Base-by-base conservation (phyloP, 2,888 invertebrate species). In the Drosophila rellima region DNA sequence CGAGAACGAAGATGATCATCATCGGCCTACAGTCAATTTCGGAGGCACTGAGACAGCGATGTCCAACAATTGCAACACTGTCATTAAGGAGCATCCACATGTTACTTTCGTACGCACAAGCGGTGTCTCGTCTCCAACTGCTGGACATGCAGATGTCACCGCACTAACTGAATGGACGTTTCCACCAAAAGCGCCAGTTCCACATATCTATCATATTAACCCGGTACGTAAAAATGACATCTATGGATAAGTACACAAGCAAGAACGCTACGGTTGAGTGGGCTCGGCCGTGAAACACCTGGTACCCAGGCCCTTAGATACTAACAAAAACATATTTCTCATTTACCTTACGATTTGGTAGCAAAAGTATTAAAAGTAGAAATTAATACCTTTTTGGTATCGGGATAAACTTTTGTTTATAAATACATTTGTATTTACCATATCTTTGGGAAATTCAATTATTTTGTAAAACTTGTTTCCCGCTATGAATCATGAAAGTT, bases 131-230 rank as follows among this genome's bases (percentile, higher is more conserved):
- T 45, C 64, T 47, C 67, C 70, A 44, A 54, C 42, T 56, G 35
- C 50, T 62, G 72, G 64, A 7, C 74, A 75, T 44, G 35, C 55
- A 35, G 94, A 95, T 74, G 93, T 94, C 33, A 42, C 66, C 26
- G 89, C 72, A 37, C 68, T 59, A 17, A 89, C 81, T 68, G 94
- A 96, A 92, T 97, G 96, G 97, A 96, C 96, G 93, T 96, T 96
- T 93, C 96, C 96, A 91, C 96, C 96, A 89, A 95, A 96, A 93
- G 95, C 95, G 92, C 95, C 95, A 90, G 95, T 95, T 92, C 96
- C 95, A 93, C 96, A 95, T 93, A 90, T 92, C 74, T 91, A 95
- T 94, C 94, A 93, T 92, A 95, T 95, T 93, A 96, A 96, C 94
- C 80, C 87, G 96, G 97, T 97, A 93, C 93, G 95, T 90, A 69